Evolutionary conservation across 2,888 invertebrate genomes (phyloP).

Genomic region (Drosophila nr. perissopoda): DNA sequence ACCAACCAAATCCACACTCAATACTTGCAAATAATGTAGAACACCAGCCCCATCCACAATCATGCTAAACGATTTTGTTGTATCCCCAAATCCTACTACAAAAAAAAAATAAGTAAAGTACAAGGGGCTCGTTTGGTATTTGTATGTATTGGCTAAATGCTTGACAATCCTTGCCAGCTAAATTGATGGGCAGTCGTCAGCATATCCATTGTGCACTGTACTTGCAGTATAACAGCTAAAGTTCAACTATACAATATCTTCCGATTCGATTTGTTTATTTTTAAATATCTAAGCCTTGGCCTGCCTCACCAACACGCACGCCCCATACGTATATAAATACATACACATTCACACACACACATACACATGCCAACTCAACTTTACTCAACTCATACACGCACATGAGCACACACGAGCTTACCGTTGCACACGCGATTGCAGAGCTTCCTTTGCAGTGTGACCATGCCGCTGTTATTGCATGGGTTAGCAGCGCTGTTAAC

Average conservation of each 20-base stretch:
- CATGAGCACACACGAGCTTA: constrained; percentile 8
- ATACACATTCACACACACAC: background rate
- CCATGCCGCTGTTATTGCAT: constrained; percentile 31
- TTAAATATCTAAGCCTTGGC: constrained; percentile 38
- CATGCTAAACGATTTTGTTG: constrained; percentile 6
- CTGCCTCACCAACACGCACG: constrained; percentile 47
- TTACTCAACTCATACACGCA: constrained; percentile 12
- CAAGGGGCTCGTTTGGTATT: constrained; percentile 30
- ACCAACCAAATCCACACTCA: constrained; percentile 30
- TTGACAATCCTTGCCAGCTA: background rate
- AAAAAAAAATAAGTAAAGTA: constrained; percentile 10
- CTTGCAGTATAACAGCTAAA: constrained; percentile 1
- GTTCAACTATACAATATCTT: constrained; percentile 12
- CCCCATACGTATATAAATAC: background rate
- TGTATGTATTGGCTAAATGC: constrained; percentile 5
- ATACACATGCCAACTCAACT: background rate
- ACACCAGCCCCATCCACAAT: constrained; percentile 17
- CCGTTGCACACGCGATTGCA: constrained; percentile 12
- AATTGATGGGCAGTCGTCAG: background rate
- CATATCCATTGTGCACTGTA: constrained; percentile 25
- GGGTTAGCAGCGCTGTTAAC: constrained; percentile 10
- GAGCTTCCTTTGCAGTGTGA: constrained; percentile 16
- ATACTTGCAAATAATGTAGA: constrained; percentile 44
- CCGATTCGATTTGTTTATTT: constrained; percentile 29
- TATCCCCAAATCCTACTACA: constrained; percentile 4